Evolutionary conservation across 1,140 invertebrate species (phyloP), one percentile per base, ranked within the genome.

Genomic region (Heliconius melpomene): DNA sequence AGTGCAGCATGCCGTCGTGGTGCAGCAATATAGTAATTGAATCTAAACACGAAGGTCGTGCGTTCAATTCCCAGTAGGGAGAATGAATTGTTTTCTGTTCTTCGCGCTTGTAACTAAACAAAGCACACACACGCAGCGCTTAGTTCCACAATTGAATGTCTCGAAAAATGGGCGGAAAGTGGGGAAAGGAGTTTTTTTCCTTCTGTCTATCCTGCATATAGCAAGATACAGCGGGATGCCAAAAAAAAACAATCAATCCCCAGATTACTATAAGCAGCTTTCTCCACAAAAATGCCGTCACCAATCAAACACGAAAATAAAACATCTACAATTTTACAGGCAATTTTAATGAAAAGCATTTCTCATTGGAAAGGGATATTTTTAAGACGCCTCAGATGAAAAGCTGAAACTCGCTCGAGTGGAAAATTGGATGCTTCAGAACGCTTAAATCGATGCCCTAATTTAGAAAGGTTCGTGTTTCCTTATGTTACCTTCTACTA

Each of bases 371-470:
- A 54, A 70, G 29, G 46, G 38, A 74, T 75, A 66, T 79, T 71
- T 77, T 72, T 40, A 52, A 72, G 40, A 54, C 66, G 38, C 11
- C 36, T 70, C 66, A 52, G 76, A 52, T 72, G 40, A 73, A 50
- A 79, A 80, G 73, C 50, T 76, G 81, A 81, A 78, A 78, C 50
- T 75, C 82, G 74, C 57, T 83, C 70, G 74, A 79, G 83, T 82
- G 81, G 84, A 76, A 89, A 89, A 89, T 89, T 87, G 88, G 83
- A 85, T 82, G 70, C 78, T 78, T 79, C 78, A 72, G 76, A 77
- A 79, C 79, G 80, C 71, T 83, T 82, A 79, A 88, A 89, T 88
- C 84, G 85, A 87, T 88, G 83, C 79, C 86, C 85, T 83, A 85
- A 86, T 88, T 88, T 86, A 73, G 75, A 66, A 29, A 66, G 26